Percentiles rank a stretch among this genome's conserved stretches.
Evolutionary conservation across 2,113 vertebrate genomes (phyloP).

Genomic region (Pipra filicauda): DNA sequence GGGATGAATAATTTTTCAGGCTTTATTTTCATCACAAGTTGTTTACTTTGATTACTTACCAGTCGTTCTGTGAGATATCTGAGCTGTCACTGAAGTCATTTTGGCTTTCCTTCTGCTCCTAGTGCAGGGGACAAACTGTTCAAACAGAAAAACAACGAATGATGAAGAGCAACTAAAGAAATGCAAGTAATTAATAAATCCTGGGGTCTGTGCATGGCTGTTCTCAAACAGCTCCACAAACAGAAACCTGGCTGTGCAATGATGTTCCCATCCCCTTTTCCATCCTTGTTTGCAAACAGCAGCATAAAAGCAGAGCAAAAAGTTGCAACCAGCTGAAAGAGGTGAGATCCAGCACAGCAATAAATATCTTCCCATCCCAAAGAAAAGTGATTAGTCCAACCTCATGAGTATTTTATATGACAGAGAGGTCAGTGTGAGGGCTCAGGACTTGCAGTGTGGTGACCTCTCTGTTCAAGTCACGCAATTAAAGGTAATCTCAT

Average conservation of each 20-base stretch:
- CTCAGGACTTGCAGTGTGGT: not conserved
- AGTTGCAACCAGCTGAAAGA: not conserved
- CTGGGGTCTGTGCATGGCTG: not conserved
- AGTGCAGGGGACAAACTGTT: slow-evolving; percentile 26
- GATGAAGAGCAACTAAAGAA: not conserved
- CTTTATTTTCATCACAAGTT: not conserved
- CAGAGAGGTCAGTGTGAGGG: not conserved
- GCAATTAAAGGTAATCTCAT: not conserved
- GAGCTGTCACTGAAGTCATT: slow-evolving; percentile 21
- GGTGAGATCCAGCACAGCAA: not conserved
- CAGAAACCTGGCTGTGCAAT: not conserved
- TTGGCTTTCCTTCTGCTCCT: slow-evolving; percentile 12
- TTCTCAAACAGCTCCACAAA: not conserved
- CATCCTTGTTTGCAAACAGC: not conserved
- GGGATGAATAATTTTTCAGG: not conserved
- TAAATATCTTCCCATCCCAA: not conserved
- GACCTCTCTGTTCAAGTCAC: not conserved
- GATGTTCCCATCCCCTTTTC: not conserved
- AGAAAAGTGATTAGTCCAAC: not conserved
- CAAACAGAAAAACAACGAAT: slow-evolving; percentile 29
- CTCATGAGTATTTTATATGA: not conserved
- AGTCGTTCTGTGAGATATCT: slow-evolving; percentile 10
- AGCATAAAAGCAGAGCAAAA: not conserved
- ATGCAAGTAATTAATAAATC: slow-evolving; percentile 34
- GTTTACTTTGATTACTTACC: slow-evolving; percentile 38